These are phyloP conservation scores for Drosophila suzukii DNA, from an alignment of 1,140 invertebrate species.

Conservation along the genomic window DNA sequence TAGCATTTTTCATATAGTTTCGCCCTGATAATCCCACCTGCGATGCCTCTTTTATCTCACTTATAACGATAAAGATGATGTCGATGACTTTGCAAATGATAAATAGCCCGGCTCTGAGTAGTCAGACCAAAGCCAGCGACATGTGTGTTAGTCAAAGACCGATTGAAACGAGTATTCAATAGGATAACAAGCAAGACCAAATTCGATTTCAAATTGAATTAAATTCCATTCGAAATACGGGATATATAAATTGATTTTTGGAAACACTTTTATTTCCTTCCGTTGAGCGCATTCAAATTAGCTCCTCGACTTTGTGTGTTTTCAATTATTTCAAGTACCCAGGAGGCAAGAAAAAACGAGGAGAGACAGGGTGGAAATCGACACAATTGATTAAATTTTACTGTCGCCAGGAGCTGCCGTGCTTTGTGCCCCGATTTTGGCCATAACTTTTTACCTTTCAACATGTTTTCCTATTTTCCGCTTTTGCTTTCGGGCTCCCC, in stretches of 20 bases:
- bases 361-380: constrained; percentile 34
- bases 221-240: background rate
- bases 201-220: constrained; percentile 17
- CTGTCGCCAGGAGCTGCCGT: constrained; percentile 64
- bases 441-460: constrained; percentile 26
- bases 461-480: constrained; percentile 25
- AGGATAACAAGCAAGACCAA: background rate
- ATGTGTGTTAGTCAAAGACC: constrained; percentile 51
- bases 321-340: constrained; percentile 58
- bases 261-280: constrained; percentile 40
- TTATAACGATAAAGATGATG: constrained; percentile 29
- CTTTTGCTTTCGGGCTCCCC: constrained; percentile 8
- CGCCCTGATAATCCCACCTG: constrained; percentile 1
- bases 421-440: constrained; percentile 42
- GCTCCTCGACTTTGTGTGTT: constrained; percentile 57
- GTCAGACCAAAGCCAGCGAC: background rate
- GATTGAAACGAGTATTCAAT: constrained; percentile 3
- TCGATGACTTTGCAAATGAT: constrained; percentile 59
- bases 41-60: background rate
- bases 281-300: constrained; percentile 44
- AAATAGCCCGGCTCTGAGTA: constrained; percentile 30
- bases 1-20: constrained; percentile 77
- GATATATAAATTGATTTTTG: constrained; percentile 43
- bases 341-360: background rate
- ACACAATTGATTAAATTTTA: constrained; percentile 77